Evolutionary conservation across 2,888 invertebrate genomes (phyloP).

Genomic region (Aelia acuminata): DNA sequence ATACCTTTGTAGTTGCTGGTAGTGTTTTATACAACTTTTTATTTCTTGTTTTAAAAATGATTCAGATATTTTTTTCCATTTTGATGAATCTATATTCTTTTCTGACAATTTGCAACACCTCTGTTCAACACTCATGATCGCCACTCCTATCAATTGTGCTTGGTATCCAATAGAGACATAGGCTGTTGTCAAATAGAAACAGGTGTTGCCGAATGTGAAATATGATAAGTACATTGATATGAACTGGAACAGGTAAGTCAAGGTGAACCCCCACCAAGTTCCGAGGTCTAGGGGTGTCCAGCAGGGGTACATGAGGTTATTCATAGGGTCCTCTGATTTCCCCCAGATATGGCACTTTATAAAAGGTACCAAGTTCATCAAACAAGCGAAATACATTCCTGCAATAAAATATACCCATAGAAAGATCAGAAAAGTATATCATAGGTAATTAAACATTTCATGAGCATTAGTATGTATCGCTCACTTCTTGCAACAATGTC

Average conservation of each 20-base stretch:
- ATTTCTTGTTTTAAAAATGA: constrained; percentile 1
- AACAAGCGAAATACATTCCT: constrained; percentile 18
- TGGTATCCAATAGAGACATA: neutral
- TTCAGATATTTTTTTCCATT: neutral
- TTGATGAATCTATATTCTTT: neutral
- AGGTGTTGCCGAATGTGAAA: constrained; percentile 1
- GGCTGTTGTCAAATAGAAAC: constrained; percentile 21
- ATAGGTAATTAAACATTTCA: neutral
- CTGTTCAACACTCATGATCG: constrained; percentile 4
- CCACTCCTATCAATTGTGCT: constrained; percentile 2
- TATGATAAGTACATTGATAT: neutral
- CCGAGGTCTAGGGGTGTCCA: constrained; percentile 12
- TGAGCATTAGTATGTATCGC: too few species aligned
- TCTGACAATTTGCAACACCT: neutral
- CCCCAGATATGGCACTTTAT: constrained; percentile 13
- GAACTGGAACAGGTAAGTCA: constrained; percentile 20
- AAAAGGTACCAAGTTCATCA: constrained; percentile 43
- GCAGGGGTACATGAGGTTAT: constrained; percentile 18
- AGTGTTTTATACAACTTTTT: neutral
- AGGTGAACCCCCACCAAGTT: neutral
- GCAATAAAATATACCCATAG: neutral
- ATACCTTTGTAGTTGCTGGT: constrained; percentile 26
- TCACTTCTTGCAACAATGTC: too few species aligned
- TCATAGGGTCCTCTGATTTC: neutral
- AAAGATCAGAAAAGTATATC: neutral